phyloP scores from a whole-genome alignment of 2,888 invertebrate species.

The Calliopum simillimum region DNA sequence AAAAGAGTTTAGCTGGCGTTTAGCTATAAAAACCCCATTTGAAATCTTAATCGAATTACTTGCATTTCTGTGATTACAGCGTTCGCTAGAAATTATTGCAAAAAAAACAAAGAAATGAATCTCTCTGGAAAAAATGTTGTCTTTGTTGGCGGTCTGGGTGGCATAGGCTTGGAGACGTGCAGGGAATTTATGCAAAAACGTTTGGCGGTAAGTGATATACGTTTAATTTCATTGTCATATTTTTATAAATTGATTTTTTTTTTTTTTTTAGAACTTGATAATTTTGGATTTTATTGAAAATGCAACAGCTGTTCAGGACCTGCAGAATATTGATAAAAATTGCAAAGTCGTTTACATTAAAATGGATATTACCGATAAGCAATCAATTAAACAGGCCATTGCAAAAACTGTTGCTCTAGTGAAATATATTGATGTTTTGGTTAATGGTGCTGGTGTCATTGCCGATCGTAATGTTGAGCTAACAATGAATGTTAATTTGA shows the following conservation, averaged over 20 bases:
- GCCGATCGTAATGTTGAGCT: constrained; percentile 45
- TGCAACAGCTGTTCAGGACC: constrained; percentile 34
- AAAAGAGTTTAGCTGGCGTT: no score
- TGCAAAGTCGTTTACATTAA: constrained; percentile 42
- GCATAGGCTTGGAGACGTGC: constrained; percentile 49
- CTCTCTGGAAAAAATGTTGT: constrained; percentile 46
- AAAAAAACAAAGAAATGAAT: constrained; percentile 40
- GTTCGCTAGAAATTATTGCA: neutral
- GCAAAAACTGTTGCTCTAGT: constrained; percentile 38
- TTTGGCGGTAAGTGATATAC: constrained; percentile 45
- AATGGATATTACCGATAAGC: constrained; percentile 48
- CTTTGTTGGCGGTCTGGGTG: constrained; percentile 50
- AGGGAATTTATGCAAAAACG: constrained; percentile 46
- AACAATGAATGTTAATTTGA: constrained; percentile 45
- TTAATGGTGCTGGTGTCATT: constrained; percentile 50
- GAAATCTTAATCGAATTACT: neutral
- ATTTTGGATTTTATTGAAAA: constrained; percentile 46
- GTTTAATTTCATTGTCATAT: neutral
- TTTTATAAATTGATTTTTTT: neutral
- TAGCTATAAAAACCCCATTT: no score
- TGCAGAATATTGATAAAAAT: constrained; percentile 39
- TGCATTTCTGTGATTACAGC: neutral
- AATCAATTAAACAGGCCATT: constrained; percentile 41
- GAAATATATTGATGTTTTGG: constrained; percentile 48
- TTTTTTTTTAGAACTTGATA: constrained; percentile 43